A percentile compares a stretch with the other conserved stretches of the same genome.
Conservation (phyloP, 2,113 vertebrate species). For the Leucosticte australis region DNA sequence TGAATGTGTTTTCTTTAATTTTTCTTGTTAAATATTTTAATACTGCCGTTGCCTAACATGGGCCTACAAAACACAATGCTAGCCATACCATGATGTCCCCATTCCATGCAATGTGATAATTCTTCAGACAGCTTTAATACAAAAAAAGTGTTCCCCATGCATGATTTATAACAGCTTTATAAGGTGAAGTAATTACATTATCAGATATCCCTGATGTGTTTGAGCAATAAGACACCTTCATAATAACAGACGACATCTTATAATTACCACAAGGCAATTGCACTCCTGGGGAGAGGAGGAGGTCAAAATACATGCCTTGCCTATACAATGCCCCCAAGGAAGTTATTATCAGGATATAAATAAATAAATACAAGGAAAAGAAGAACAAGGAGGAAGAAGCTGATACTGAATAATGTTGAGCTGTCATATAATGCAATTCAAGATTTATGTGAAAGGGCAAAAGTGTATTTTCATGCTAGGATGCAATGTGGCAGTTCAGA, state of each 20-base stretch:
- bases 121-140: constrained; percentile 31
- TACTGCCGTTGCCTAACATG: background rate
- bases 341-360: constrained; percentile 68
- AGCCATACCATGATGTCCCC: background rate
- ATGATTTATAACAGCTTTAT: constrained; percentile 75
- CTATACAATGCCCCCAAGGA: constrained; percentile 69
- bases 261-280: constrained; percentile 74
- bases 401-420: constrained; percentile 52
- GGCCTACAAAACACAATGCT: background rate
- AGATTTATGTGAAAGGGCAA: constrained; percentile 68
- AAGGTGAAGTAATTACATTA: constrained; percentile 76
- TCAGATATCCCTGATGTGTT: constrained; percentile 67
- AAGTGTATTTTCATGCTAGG: constrained; percentile 58
- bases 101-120: background rate
- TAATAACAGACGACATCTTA: constrained; percentile 71
- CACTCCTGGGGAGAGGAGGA: constrained; percentile 65
- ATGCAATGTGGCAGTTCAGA: constrained; percentile 53
- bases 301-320: constrained; percentile 65
- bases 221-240: constrained; percentile 72
- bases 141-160: constrained; percentile 7
- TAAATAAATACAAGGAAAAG: constrained; percentile 48
- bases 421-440: constrained; percentile 55
- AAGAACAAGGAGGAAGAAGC: constrained; percentile 6
- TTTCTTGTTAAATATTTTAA: constrained; percentile 46
- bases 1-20: constrained; percentile 46